Base-by-base conservation (phyloP, 1,140 invertebrate species). In the Ceratina calcarata region DNA sequence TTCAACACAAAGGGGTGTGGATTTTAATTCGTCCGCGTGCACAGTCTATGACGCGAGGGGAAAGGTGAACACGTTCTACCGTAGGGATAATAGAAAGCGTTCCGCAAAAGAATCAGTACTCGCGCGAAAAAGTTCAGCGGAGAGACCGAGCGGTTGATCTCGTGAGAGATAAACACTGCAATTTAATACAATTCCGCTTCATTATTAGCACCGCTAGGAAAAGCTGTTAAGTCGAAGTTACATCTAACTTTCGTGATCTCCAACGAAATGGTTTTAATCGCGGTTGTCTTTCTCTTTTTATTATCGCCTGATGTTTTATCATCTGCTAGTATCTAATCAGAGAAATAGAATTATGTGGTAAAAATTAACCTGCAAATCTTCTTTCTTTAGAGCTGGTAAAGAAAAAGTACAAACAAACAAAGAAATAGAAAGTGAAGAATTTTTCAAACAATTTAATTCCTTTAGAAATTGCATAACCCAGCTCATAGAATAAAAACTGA, bases 81-180 rank as follows among this genome's bases (percentile, higher is more conserved):
- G 20, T 0, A 22, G 16, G 73, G 60, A 78, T 78, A 78, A 78
- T 78, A 51, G 67, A 71, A 71, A 62, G 55, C 66, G 45, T 70
- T 62, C 15, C 45, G 57, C 37, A 49, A 76, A 58, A 60, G 74
- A 69, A 55, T 20, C 22, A 45, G 10, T n/a, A 18, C 15, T 22
- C 22, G 45, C 37, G 58, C n/a, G 51, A 62, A 73, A 72, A 73
- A 73, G 53, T 65, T 67, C 24, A 4, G 0, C 68, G 12, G 67
- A 6, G 62, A 74, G 69, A 79, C 53, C 70, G 78, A 73, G 55
- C 20, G 78, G 37, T n/a, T 51, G 78, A 74, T 73, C 71, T 73
- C 75, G 82, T 84, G 80, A 78, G 70, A 73, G 77, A 74, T 83
- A 80, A 83, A 80, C 71, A 78, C 65, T 32, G 68, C 76, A 57